phyloP scores from a whole-genome alignment of 2,113 vertebrate genomes.

The Capreolus pygargus region DNA sequence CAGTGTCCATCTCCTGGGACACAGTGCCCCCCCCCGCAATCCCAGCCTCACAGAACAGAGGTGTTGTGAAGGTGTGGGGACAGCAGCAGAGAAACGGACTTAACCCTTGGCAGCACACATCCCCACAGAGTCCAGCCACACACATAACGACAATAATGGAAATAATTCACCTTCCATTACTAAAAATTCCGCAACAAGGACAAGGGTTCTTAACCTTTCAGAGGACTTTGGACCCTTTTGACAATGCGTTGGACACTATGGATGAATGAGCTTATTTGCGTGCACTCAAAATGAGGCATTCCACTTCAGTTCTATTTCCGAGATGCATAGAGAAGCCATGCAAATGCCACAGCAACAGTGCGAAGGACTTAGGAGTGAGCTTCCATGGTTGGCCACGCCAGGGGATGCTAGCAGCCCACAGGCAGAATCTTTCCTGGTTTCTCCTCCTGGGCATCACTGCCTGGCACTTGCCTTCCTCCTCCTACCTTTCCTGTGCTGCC shows the following conservation, averaged over 20 bases:
- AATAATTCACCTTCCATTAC: neutral
- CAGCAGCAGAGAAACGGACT: neutral
- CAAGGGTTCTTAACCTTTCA: neutral
- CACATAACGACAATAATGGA: neutral
- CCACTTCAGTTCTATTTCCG: neutral
- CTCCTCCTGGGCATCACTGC: neutral
- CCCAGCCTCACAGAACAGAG: neutral
- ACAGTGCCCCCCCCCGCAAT: neutral
- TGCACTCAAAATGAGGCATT: neutral
- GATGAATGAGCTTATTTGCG: neutral
- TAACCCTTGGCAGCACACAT: neutral
- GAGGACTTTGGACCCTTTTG: neutral
- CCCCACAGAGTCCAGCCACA: neutral
- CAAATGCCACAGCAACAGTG: neutral
- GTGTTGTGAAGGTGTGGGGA: neutral
- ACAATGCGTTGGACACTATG: neutral
- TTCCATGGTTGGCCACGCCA: neutral
- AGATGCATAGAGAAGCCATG: neutral
- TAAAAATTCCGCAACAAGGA: neutral
- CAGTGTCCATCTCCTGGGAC: neutral
- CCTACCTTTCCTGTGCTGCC: neutral
- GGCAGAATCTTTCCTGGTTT: neutral
- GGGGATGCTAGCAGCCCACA: neutral
- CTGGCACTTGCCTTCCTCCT: neutral
- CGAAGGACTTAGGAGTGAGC: neutral